phyloP scores from a whole-genome alignment of 2,797 vertebrate species.

The Amblyraja radiata region DNA sequence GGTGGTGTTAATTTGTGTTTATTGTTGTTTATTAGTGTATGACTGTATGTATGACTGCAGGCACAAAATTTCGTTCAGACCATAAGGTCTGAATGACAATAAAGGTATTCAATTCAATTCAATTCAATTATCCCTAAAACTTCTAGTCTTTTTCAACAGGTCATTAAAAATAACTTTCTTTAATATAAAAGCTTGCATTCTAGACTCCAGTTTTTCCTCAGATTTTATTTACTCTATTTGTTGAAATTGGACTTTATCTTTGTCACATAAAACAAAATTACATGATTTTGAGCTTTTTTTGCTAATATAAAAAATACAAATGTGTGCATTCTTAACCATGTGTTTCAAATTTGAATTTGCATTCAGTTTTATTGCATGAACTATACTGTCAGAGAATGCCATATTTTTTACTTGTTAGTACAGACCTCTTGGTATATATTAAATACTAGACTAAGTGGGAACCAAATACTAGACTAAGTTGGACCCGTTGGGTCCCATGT shows the following conservation, averaged over 20 bases:
- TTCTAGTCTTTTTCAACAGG: neutral
- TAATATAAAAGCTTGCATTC: neutral
- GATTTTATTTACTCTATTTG: neutral
- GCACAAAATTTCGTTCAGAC: too few species aligned
- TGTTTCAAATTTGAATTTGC: too few species aligned
- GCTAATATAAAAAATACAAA: neutral
- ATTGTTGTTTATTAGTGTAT: too few species aligned
- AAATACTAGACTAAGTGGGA: too few species aligned
- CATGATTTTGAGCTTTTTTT: neutral
- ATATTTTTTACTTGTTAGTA: neutral
- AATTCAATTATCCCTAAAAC: neutral
- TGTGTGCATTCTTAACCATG: neutral
- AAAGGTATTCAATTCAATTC: too few species aligned
- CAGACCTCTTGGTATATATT: neutral
- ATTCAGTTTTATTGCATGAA: neutral
- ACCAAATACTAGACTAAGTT: too few species aligned
- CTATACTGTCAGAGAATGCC: neutral
- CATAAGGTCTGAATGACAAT: too few species aligned
- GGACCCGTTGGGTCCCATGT: too few species aligned
- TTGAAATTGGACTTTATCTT: neutral
- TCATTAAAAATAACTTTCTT: neutral
- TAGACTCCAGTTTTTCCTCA: neutral
- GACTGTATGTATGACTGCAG: too few species aligned
- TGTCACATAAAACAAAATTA: neutral
- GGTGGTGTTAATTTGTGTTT: too few species aligned